Evolutionary conservation across 2,113 vertebrate species (phyloP).

Genomic region (Illadopsis cleaveri): DNA sequence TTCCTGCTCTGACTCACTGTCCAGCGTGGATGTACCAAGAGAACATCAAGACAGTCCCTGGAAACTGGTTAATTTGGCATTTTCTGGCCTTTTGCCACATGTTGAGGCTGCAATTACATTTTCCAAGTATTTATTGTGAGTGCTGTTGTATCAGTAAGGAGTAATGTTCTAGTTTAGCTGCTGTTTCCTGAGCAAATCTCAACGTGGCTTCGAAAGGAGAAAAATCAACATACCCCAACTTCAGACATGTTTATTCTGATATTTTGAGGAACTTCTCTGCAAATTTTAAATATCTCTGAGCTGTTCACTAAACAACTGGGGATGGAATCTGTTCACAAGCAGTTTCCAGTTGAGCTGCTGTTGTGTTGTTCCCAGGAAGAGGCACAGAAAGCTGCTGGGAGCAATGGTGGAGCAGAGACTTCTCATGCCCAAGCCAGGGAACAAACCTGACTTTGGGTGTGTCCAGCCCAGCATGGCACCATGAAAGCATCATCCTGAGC

Average conservation of each 20-base stretch:
- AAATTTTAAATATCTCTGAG: neutral
- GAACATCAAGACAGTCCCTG: neutral
- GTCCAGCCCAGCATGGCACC: neutral
- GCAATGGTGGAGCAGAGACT: neutral
- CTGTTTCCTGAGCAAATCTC: neutral
- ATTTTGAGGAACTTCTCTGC: neutral
- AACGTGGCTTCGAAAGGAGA: fast-evolving
- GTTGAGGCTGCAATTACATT: neutral
- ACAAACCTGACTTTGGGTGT: neutral
- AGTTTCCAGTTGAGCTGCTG: neutral
- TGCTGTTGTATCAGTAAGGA: neutral
- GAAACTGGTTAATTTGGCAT: neutral
- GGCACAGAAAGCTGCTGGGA: neutral
- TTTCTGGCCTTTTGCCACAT: neutral
- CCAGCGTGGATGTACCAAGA: fast-evolving
- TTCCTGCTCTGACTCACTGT: neutral
- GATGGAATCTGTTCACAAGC: neutral
- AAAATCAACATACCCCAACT: neutral
- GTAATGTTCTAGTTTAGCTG: neutral
- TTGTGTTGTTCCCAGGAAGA: neutral
- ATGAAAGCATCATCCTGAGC: neutral
- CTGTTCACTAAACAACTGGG: fast-evolving
- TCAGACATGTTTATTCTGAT: neutral
- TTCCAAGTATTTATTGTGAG: fast-evolving
- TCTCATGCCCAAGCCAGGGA: neutral